phyloP scores from a whole-genome alignment of 2,113 vertebrate genomes.

The Daubentonia madagascariensis region DNA sequence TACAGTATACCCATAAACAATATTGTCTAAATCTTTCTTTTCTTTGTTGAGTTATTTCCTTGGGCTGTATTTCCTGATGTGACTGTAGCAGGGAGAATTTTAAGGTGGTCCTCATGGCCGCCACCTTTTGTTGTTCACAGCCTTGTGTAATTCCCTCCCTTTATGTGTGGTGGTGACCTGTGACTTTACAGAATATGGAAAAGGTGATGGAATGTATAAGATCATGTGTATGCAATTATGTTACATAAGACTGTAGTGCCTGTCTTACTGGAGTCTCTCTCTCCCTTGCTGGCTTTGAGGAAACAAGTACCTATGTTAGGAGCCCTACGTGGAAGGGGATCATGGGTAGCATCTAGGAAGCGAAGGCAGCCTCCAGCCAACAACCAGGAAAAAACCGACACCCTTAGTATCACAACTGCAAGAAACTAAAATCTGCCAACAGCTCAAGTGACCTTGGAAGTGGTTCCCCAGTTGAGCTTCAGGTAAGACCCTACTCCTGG shows the following conservation, averaged over 20 bases:
- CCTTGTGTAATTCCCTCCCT: background rate
- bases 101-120: background rate
- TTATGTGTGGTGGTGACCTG: background rate
- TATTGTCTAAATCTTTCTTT: background rate
- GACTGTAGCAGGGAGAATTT: background rate
- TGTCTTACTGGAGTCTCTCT: background rate
- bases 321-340: background rate
- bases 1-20: background rate
- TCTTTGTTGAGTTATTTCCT: background rate
- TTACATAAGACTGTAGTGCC: too few relatives aligned
- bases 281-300: background rate
- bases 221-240: background rate
- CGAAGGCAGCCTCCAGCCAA: too few relatives aligned
- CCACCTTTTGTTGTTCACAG: background rate
- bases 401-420: background rate
- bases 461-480: background rate
- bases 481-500: background rate
- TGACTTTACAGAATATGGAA: background rate
- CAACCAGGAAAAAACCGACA: background rate
- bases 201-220: background rate
- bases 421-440: background rate
- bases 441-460: background rate
- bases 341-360: background rate
- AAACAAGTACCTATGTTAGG: background rate
- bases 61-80: background rate